Percentiles rank a stretch among this genome's conserved stretches.
These are phyloP conservation scores for Neotoxoptera formosana DNA, from an alignment of 1,140 invertebrate genomes.

Conservation along the genomic window DNA sequence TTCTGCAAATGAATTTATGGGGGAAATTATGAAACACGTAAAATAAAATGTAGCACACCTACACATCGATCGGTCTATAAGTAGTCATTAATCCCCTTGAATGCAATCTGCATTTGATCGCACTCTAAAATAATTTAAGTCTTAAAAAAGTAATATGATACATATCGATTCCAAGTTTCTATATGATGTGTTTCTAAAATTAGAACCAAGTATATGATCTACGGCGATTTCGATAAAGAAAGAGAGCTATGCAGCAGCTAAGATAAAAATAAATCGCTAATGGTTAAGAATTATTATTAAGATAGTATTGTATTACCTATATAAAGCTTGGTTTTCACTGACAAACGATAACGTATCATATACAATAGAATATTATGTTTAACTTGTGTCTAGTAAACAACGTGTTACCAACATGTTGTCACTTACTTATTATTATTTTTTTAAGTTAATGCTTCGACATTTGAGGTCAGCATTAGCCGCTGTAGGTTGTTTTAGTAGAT, in stretches of 20 bases:
- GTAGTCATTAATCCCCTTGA: not conserved
- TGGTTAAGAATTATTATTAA: not conserved
- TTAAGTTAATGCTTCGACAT: too few species aligned
- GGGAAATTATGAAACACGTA: not conserved
- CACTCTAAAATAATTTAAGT: not conserved
- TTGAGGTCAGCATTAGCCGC: too few species aligned
- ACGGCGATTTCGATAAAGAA: not conserved
- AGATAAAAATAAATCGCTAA: not conserved
- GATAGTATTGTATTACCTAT: too few species aligned
- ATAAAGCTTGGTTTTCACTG: not conserved
- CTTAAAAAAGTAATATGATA: not conserved
- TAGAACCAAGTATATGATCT: not conserved
- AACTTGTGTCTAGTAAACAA: not conserved
- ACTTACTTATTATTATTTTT: not conserved
- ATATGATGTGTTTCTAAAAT: not conserved
- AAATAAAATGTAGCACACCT: not conserved
- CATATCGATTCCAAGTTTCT: not conserved
- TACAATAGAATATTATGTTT: not conserved
- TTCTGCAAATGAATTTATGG: not conserved
- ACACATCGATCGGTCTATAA: not conserved
- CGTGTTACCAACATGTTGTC: not conserved
- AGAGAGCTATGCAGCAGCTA: too few species aligned
- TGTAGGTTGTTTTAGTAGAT: too few species aligned
- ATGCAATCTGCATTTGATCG: not conserved
- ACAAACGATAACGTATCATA: not conserved